phyloP scores from a whole-genome alignment of 2,888 invertebrate genomes.

The Tanypteryx hageni region DNA sequence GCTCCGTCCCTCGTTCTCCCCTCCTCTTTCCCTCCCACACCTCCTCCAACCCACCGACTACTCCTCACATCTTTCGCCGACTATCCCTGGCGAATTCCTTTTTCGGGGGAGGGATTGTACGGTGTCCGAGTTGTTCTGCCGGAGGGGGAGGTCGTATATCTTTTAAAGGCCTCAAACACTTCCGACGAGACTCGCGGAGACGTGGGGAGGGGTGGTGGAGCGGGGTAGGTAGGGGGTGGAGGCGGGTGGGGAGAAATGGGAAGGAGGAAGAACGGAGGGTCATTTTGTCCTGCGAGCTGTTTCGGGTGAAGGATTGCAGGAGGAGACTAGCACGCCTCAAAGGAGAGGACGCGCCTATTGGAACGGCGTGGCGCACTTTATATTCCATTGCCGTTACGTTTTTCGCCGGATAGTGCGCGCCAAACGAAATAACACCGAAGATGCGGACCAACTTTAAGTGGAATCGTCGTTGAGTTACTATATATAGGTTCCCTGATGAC shows the following conservation, averaged over 20 bases:
- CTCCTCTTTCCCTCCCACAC: neutral
- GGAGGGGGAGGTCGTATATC: slow-evolving; percentile 2
- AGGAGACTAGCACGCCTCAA: neutral
- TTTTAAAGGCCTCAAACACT: slow-evolving; percentile 29
- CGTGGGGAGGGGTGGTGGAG: neutral
- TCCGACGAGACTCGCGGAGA: neutral
- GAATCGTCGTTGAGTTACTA: neutral
- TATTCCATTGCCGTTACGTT: neutral
- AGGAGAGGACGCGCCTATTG: neutral
- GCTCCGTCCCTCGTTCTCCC: neutral
- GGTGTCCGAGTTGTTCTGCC: slow-evolving; percentile 32
- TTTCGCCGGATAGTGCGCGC: neutral
- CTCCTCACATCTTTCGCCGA: slow-evolving; percentile 6
- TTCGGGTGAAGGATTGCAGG: neutral
- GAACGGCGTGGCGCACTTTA: neutral
- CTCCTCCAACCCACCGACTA: neutral
- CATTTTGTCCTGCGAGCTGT: slow-evolving; percentile 14
- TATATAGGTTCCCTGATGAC: neutral
- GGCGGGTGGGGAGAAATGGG: neutral
- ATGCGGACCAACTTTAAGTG: slow-evolving; percentile 27
- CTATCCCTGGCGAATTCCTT: neutral
- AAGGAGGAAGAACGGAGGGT: neutral
- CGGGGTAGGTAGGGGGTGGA: too few species aligned
- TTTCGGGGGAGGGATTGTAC: slow-evolving; percentile 19
- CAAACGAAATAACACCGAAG: neutral